These are phyloP conservation scores for Acanthiza pusilla DNA, from an alignment of 2,797 vertebrate species.

Conservation along the genomic window DNA sequence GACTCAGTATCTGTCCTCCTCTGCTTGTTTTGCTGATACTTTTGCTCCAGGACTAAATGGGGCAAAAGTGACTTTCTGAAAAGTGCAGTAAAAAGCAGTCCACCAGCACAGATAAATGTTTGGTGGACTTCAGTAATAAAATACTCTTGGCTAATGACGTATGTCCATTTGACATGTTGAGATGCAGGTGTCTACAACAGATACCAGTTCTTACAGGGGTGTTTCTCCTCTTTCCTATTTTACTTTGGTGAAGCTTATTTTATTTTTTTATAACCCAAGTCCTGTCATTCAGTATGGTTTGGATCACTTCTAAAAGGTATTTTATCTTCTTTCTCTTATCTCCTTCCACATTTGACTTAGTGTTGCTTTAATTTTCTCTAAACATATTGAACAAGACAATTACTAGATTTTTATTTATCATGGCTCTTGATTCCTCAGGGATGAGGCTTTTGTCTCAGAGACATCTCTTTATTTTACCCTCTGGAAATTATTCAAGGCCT, in stretches of 20 bases:
- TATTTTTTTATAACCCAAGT: background rate
- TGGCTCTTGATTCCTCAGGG: background rate
- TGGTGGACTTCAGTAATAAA: background rate
- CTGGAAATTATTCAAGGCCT: background rate
- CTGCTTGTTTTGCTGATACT: background rate
- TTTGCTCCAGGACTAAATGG: conserved; percentile 11
- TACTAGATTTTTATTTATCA: background rate
- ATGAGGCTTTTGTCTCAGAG: background rate
- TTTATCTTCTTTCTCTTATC: background rate
- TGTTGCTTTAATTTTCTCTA: background rate
- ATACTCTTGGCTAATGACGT: background rate
- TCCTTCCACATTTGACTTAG: background rate
- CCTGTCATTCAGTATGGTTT: background rate
- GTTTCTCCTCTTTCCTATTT: background rate
- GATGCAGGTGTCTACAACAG: background rate
- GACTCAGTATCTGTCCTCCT: conserved; percentile 4
- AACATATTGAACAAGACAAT: background rate
- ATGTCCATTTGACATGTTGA: background rate
- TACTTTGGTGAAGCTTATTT: background rate
- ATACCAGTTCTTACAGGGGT: background rate
- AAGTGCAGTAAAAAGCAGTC: background rate
- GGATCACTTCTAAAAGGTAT: background rate
- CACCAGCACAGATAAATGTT: background rate
- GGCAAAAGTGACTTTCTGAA: background rate
- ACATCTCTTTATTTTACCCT: background rate